These are phyloP conservation scores for Sinohyriopsis cumingii DNA, from an alignment of 2,888 invertebrate species.

Conservation along the genomic window DNA sequence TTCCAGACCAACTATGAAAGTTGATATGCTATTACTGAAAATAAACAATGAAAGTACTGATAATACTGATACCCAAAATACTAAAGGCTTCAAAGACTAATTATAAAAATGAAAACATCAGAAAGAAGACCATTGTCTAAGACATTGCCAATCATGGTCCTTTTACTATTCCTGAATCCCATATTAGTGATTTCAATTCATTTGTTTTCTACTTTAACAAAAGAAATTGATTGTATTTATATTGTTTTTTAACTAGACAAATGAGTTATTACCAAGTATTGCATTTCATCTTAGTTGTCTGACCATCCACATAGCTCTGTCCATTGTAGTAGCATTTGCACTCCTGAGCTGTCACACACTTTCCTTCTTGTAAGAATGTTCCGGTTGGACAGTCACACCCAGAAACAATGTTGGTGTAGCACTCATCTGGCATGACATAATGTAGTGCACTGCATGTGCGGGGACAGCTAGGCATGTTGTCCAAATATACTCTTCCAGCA, in stretches of 20 bases:
- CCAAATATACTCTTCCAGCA: conserved; percentile 16
- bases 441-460: conserved; percentile 22
- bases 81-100: too few species aligned
- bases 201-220: too few species aligned
- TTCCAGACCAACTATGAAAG: too few species aligned
- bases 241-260: not conserved
- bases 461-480: conserved; percentile 21
- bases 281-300: conserved; percentile 48
- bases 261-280: conserved; percentile 51
- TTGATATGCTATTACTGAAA: too few species aligned
- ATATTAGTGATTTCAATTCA: too few species aligned
- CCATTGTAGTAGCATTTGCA: conserved; percentile 56
- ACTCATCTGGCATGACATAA: conserved; percentile 7
- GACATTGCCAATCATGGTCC: too few species aligned
- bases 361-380: conserved; percentile 73
- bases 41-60: too few species aligned
- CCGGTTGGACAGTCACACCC: conserved; percentile 91
- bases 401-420: conserved; percentile 75
- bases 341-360: conserved; percentile 46
- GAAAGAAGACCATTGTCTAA: too few species aligned
- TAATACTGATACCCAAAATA: too few species aligned
- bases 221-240: too few species aligned
- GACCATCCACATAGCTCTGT: conserved; percentile 39
- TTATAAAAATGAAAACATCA: too few species aligned
- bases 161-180: too few species aligned